Evolutionary conservation across 2,113 vertebrate genomes (phyloP), one percentile per base, ranked within the genome.

Genomic region (Hoplias malabaricus): DNA sequence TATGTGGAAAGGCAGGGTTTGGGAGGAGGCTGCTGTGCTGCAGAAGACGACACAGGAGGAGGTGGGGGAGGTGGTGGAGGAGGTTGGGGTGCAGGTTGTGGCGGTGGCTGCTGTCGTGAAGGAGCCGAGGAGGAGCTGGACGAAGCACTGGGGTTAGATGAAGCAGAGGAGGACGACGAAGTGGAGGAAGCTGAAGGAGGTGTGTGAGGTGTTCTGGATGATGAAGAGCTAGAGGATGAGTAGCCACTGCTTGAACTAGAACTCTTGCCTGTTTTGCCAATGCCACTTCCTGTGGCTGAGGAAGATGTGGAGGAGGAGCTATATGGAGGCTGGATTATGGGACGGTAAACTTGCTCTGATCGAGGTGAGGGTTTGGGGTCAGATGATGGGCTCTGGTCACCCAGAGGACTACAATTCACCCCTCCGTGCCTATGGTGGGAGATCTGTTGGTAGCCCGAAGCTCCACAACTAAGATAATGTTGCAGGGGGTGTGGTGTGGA

Each of bases 381-480:
- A 85, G 80, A 92, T 85, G 29, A 92, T 0, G 91, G 93, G 0
- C 93, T 94, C 8, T 92, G 94, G 0, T 98, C 94, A 0, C 91
- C 93, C 11, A 94, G 36, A 0, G 95, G 94, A 82, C 95, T 96
- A 67, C 94, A 96, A 59, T 94, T 90, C 23, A 96, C 56, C 5
- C 90, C 91, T 5, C 91, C 69, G 74, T 88, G 90, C 8, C 81
- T 81, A 56, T 89, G 88, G 61, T 91, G 91, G 38, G 81, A 82
- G 86, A 96, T 92, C 80, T 95, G 95, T 72, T 95, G 93, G 80
- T 95, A 96, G 46, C 93, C 90, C 0, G 94, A 87, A 1, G 92
- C 93, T 0, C 93, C 94, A 36, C 93, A 96, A 81, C 94, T 95
- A 57, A 93, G 85, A 84, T 94, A 97, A 42, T 95, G 95, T 87